These are phyloP conservation scores for Drosophila burlai DNA, from an alignment of 1,140 invertebrate genomes.

Conservation along the genomic window DNA sequence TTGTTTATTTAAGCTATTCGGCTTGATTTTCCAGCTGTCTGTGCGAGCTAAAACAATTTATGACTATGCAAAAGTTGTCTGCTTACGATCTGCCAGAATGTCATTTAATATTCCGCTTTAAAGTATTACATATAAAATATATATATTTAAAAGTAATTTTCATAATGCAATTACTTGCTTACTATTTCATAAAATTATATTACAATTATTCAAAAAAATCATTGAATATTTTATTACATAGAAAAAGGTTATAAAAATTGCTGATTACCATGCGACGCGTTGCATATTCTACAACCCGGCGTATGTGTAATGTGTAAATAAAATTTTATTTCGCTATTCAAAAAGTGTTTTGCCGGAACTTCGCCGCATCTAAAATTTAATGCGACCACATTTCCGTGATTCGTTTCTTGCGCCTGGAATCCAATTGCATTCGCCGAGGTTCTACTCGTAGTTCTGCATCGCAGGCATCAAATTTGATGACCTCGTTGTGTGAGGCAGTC, in stretches of 20 bases:
- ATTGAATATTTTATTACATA: background rate
- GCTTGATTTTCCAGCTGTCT: constrained; percentile 44
- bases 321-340: constrained; percentile 23
- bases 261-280: background rate
- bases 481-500: constrained; percentile 4
- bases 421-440: constrained; percentile 18
- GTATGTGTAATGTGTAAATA: constrained; percentile 1
- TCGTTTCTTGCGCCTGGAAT: constrained; percentile 7
- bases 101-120: background rate
- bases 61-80: constrained; percentile 24
- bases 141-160: background rate
- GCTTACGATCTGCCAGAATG: background rate
- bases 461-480: constrained; percentile 38
- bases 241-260: background rate
- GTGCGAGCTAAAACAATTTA: constrained; percentile 53
- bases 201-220: background rate
- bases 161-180: background rate
- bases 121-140: background rate
- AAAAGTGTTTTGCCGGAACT: constrained; percentile 28
- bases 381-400: constrained; percentile 37
- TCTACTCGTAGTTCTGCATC: constrained; percentile 2
- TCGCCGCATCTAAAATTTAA: constrained; percentile 40
- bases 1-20: constrained; percentile 53
- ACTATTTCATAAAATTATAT: background rate
- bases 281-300: background rate